Percentiles rank a stretch among this genome's conserved stretches.
Conservation (phyloP, 2,113 vertebrate species). For the Ammodramus savannarum region DNA sequence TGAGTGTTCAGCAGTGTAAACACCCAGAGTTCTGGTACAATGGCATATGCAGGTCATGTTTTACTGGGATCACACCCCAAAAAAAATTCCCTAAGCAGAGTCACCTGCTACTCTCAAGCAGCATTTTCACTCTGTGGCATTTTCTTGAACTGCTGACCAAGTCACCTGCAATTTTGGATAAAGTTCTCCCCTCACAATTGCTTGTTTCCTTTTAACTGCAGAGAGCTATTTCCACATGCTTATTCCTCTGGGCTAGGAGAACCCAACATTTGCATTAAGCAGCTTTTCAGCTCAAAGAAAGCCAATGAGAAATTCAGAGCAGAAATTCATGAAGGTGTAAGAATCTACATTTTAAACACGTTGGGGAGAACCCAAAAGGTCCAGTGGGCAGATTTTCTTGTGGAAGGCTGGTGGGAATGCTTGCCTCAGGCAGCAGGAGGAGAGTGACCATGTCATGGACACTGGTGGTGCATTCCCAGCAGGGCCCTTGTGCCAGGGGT, state of each 20-base stretch:
- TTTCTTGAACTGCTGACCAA: not conserved
- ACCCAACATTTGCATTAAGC: not conserved
- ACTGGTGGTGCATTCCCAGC: rapidly evolving
- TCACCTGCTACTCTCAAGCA: not conserved
- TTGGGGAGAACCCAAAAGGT: not conserved
- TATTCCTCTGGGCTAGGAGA: not conserved
- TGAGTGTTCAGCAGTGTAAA: not conserved
- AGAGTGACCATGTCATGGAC: rapidly evolving
- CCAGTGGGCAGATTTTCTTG: rapidly evolving
- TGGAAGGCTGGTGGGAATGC: not conserved
- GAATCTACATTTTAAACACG: not conserved
- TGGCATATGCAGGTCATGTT: not conserved
- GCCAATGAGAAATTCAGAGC: not conserved
- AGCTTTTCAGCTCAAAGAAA: not conserved
- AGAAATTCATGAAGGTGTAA: not conserved
- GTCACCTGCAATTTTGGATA: not conserved
- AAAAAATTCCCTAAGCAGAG: not conserved
- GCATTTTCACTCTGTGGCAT: not conserved
- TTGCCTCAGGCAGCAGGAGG: not conserved
- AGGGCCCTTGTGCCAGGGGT: not conserved
- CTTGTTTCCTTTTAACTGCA: not conserved
- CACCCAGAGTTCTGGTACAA: not conserved
- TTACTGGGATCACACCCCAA: not conserved
- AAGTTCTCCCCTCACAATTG: not conserved
- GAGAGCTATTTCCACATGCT: not conserved